Conservation (phyloP, 53 echinoderm and acorn worm genomes). For the Glandiceps talaboti region DNA sequence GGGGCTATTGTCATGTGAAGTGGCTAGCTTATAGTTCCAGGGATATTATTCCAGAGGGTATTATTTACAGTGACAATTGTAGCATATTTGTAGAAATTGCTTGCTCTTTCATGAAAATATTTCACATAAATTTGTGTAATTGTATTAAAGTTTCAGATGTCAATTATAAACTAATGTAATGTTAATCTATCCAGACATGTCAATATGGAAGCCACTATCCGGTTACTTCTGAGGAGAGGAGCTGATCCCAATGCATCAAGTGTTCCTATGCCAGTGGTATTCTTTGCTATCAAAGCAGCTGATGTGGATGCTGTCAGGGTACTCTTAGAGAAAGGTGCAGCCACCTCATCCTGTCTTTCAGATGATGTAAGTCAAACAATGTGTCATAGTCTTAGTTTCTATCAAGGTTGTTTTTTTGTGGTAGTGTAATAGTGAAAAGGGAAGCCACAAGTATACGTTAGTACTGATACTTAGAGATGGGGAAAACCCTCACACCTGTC, state of each 20-base stretch:
- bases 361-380: constrained; percentile 28
- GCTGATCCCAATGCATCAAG: constrained; percentile 90
- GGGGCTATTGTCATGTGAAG: too few species aligned
- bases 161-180: too few species aligned
- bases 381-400: background rate
- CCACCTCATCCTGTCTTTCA: constrained; percentile 57
- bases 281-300: constrained; percentile 93
- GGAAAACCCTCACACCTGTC: too few species aligned
- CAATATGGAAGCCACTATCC: constrained; percentile 85
- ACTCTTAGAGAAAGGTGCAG: constrained; percentile 70
- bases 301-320: constrained; percentile 77
- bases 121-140: too few species aligned
- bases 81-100: background rate
- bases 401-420: too few species aligned
- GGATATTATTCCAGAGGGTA: background rate
- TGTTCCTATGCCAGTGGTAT: constrained; percentile 89
- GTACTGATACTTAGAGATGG: too few species aligned
- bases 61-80: background rate
- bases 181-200: constrained; percentile 61
- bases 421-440: too few species aligned
- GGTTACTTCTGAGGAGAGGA: constrained; percentile 68
- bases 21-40: too few species aligned
- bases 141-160: too few species aligned
- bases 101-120: background rate
- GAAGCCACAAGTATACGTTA: too few species aligned